Evolutionary conservation across 2,113 vertebrate genomes (phyloP), one percentile per base, ranked within the genome.

Genomic region (Hydropotes inermis): DNA sequence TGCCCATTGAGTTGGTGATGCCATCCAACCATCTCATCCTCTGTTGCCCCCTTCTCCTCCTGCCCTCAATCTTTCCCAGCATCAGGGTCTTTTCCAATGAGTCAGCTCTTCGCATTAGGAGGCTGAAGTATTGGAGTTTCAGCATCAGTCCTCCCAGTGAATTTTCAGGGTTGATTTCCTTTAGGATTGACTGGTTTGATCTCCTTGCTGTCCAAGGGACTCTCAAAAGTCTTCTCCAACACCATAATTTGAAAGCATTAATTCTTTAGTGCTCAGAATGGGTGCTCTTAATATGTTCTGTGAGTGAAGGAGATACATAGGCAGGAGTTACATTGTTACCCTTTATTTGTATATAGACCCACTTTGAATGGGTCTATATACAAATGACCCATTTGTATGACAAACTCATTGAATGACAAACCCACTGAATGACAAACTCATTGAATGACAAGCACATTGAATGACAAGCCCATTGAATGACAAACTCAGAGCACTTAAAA

Each of bases 271-370:
- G 36, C 67, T 74, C 36, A 39, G 25, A 13, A 3, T 21, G 81
- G 61, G 2, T 1, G 5, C n/a, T 27, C 11, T 76, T 43, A 43
- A 43, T 27, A 1, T 7, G 8, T 43, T 33, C 11, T 30, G 0
- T 0, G 25, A 58, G 15, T 14, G 16, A 9, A 11, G 19, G 30
- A 76, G 16, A 4, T 17, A 7, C 6, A 9, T 6, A 39, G 4
- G 28, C 27, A 13, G 57, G 43, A 28, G 3, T 25, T 39, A 19
- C 82, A n/a, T 2, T 6, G 30, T 12, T 25, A 15, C 25, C 19
- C 1, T 19, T 87, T 12, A 4, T 61, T 58, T 15, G 39, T 12
- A 6, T 10, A 12, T 10, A 74, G 87, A 76, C 14, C 3, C 16
- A 43, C 60, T 36, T 30, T 2, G 30, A 83, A 39, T 39, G 39